Evolutionary conservation across 92 coral and sea anemone genomes (phyloP).

Genomic region (Zoanthus solanderi): DNA sequence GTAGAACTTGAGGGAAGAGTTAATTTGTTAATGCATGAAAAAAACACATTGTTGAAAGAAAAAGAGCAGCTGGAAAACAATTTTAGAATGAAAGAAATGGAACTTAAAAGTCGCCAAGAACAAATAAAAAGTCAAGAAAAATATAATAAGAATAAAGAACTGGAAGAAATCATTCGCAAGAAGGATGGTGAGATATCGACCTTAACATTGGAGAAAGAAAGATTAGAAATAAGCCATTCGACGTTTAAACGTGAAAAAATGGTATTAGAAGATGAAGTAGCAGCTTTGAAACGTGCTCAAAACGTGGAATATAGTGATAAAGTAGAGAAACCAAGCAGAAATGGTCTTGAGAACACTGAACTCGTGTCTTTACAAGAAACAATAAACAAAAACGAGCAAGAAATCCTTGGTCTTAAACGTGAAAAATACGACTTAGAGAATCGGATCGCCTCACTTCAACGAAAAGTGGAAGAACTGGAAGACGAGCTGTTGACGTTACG

Average conservation of each 20-base stretch:
- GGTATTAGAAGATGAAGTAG: constrained; percentile 86
- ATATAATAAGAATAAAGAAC: constrained; percentile 59
- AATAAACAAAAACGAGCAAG: constrained; percentile 77
- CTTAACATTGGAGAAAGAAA: constrained; percentile 75
- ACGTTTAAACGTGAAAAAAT: constrained; percentile 81
- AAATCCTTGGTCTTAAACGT: constrained; percentile 67
- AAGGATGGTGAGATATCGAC: constrained; percentile 78
- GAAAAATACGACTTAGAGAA: constrained; percentile 79
- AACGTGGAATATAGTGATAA: constrained; percentile 19
- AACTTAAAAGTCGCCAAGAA: constrained; percentile 47
- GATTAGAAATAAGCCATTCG: constrained; percentile 69
- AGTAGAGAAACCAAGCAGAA: constrained; percentile 42
- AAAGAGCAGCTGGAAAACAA: constrained; percentile 72
- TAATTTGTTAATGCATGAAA: constrained; percentile 61
- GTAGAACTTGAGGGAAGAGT: constrained; percentile 65
- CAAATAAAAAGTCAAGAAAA: constrained; percentile 24
- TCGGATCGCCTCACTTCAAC: constrained; percentile 72
- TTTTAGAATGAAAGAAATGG: constrained; percentile 61
- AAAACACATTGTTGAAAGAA: constrained; percentile 78
- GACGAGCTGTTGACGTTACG: constrained; percentile 82
- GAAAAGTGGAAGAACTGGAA: constrained; percentile 85
- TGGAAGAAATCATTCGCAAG: constrained; percentile 71
- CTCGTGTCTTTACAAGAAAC: constrained; percentile 67
- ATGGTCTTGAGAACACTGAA: constrained; percentile 59
- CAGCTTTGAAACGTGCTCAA: constrained; percentile 63